Conservation (phyloP, 2,113 vertebrate species). For the Odontesthes bonariensis region DNA sequence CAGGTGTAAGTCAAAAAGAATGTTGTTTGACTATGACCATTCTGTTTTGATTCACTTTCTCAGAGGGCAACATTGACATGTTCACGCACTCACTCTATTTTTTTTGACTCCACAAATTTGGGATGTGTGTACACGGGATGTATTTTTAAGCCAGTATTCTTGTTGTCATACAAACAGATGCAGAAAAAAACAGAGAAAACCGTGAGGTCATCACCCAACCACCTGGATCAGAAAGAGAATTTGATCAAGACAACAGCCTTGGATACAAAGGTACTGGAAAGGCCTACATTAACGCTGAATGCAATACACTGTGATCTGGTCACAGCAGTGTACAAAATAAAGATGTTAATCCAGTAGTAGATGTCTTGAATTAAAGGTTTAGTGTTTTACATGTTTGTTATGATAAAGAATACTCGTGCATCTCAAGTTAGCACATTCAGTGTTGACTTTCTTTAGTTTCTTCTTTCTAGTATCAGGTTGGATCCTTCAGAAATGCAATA, state of each 20-base stretch:
- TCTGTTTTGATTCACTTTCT: no score
- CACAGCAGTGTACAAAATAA: background rate
- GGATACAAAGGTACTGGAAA: constrained; percentile 76
- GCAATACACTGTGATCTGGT: background rate
- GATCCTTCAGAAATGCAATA: no score
- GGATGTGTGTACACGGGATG: background rate
- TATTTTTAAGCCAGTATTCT: background rate
- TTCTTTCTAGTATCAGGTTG: no score
- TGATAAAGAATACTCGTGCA: no score
- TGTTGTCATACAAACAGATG: constrained; percentile 25
- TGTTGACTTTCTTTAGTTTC: no score
- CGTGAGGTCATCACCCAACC: constrained; percentile 56
- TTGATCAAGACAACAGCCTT: constrained; percentile 67
- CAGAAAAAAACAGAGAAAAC: constrained; percentile 48
- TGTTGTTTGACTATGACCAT: no score
- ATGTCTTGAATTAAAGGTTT: background rate
- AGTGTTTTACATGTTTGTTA: background rate
- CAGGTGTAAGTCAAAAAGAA: no score
- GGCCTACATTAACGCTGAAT: background rate
- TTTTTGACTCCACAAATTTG: no score
- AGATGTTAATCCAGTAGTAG: background rate
- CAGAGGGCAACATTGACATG: background rate
- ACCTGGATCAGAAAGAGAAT: constrained; percentile 43
- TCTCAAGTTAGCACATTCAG: no score
- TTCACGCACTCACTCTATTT: background rate